These are phyloP conservation scores for Siniperca undulata DNA, from an alignment of 2,797 vertebrate genomes.

Conservation along the genomic window DNA sequence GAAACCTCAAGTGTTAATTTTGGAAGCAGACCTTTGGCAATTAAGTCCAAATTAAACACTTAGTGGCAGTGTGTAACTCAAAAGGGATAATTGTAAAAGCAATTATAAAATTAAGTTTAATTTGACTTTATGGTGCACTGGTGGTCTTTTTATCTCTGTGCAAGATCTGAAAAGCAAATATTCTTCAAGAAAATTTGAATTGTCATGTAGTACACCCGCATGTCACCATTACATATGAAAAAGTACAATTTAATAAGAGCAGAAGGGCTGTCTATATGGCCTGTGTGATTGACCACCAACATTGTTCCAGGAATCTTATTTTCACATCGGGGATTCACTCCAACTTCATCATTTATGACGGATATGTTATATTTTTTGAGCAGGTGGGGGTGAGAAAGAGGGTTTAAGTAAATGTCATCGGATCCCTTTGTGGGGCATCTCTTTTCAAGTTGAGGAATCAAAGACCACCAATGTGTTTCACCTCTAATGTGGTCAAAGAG, in stretches of 20 bases:
- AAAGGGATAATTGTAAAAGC: slow-evolving; percentile 23
- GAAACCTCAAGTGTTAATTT: slow-evolving; percentile 14
- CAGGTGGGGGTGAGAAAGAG: slow-evolving; percentile 50
- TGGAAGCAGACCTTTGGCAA: slow-evolving; percentile 23
- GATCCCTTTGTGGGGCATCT: slow-evolving; percentile 76
- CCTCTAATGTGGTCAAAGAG: slow-evolving; percentile 74
- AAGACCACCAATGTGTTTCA: slow-evolving; percentile 79
- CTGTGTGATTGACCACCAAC: slow-evolving; percentile 66
- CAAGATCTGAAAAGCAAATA: slow-evolving; percentile 27
- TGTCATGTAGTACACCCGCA: slow-evolving; percentile 27
- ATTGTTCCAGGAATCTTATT: slow-evolving; percentile 62
- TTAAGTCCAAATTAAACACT: slow-evolving; percentile 31
- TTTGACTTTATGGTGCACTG: slow-evolving; percentile 28
- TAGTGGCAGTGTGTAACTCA: slow-evolving; percentile 12
- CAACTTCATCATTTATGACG: slow-evolving; percentile 67
- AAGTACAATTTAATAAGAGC: slow-evolving; percentile 46
- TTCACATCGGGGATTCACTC: slow-evolving; percentile 60
- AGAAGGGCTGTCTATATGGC: slow-evolving; percentile 38
- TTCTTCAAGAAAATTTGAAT: slow-evolving; percentile 33
- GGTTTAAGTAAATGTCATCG: slow-evolving; percentile 61
- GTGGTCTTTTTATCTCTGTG: slow-evolving; percentile 45
- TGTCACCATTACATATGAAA: slow-evolving; percentile 51
- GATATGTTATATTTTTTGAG: slow-evolving; percentile 67
- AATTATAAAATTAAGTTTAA: slow-evolving; percentile 42
- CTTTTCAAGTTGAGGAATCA: slow-evolving; percentile 73